A percentile compares a stretch with the other conserved stretches of the same genome.
These are phyloP conservation scores for Portevinia maculata DNA, from an alignment of 2,888 invertebrate genomes.

Conservation along the genomic window DNA sequence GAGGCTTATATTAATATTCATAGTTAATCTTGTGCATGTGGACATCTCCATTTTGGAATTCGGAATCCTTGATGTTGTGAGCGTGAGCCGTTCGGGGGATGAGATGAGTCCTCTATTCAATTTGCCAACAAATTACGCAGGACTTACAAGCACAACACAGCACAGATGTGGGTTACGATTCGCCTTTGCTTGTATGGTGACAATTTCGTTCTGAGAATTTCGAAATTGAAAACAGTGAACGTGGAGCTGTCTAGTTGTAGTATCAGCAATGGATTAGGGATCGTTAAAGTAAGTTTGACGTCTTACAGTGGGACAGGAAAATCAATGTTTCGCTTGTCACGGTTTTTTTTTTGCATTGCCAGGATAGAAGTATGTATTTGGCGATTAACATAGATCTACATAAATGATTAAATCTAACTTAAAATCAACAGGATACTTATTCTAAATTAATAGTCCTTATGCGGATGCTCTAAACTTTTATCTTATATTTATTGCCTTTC, in stretches of 20 bases:
- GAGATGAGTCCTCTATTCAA: constrained; percentile 49
- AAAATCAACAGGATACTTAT: no score
- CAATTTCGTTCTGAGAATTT: constrained; percentile 28
- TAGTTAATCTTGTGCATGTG: constrained; percentile 70
- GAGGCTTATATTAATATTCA: constrained; percentile 70
- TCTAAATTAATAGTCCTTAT: no score
- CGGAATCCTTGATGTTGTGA: constrained; percentile 22
- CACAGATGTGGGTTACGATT: constrained; percentile 55
- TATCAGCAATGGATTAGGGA: background rate
- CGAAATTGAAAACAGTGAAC: constrained; percentile 31
- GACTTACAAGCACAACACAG: background rate
- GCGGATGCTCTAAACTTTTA: no score
- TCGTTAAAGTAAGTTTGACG: background rate
- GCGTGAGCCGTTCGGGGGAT: constrained; percentile 2
- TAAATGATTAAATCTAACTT: no score
- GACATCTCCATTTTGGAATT: constrained; percentile 62
- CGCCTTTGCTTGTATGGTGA: constrained; percentile 5
- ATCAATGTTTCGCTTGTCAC: background rate
- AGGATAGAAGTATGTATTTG: no score
- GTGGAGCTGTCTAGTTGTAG: constrained; percentile 5
- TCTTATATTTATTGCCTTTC: no score
- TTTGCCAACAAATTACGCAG: constrained; percentile 48
- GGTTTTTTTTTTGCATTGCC: no score
- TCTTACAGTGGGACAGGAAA: constrained; percentile 16
- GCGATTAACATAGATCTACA: no score